Evolutionary conservation across 2,888 invertebrate species (phyloP).

Genomic region (Acrobasis suavella): DNA sequence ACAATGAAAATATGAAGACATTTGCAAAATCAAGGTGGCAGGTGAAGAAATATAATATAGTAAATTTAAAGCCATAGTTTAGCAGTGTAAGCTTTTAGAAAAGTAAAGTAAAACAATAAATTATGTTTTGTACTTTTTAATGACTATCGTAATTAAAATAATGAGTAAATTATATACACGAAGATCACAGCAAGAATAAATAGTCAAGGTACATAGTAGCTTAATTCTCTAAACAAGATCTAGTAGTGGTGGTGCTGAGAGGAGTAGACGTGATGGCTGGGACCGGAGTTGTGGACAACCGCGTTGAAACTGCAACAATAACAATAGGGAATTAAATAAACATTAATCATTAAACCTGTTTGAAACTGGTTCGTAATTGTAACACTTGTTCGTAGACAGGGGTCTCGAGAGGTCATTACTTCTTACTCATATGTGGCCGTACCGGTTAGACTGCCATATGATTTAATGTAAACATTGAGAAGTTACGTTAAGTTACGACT

Average conservation of each 20-base stretch:
- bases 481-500: constrained; percentile 41
- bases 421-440: constrained; percentile 49
- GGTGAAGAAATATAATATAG: too few relatives aligned
- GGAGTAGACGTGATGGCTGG: constrained; percentile 71
- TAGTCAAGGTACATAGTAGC: constrained; percentile 50
- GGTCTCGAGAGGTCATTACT: constrained; percentile 66
- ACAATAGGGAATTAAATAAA: constrained; percentile 27
- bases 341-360: constrained; percentile 41
- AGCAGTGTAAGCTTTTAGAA: too few relatives aligned
- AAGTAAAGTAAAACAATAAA: constrained; percentile 17
- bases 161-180: constrained; percentile 44
- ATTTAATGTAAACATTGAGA: constrained; percentile 49
- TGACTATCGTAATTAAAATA: constrained; percentile 45
- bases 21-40: too few relatives aligned
- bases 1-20: too few relatives aligned
- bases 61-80: too few relatives aligned
- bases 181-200: constrained; percentile 66
- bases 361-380: constrained; percentile 40
- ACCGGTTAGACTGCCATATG: constrained; percentile 74
- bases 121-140: constrained; percentile 31
- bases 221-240: constrained; percentile 39
- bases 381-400: constrained; percentile 40
- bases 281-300: constrained; percentile 75
- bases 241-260: constrained; percentile 69
- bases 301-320: constrained; percentile 74